Base-by-base conservation (phyloP, 2,888 invertebrate genomes). In the Harpalus rubripes region DNA sequence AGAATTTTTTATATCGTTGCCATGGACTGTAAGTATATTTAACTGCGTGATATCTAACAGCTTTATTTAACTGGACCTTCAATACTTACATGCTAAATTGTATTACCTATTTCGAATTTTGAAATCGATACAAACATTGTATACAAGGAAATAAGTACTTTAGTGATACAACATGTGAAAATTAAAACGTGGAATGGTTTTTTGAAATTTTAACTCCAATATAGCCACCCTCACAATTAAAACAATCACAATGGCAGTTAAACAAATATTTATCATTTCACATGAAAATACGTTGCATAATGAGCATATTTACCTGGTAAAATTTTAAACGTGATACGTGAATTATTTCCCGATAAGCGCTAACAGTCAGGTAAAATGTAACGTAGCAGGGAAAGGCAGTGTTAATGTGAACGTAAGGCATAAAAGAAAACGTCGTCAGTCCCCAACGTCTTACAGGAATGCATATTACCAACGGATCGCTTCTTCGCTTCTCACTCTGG, bases 391-490 rank as follows among this genome's bases (percentile, higher is more conserved):
- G 26, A 63, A 63, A 4, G 22, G 22, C 26, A 63, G 22, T 26
- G 63, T 22, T 22, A 22, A 26, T 22, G 26, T 10, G 18, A 16
- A 18, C 59, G 63, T 22, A 63, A 52, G 44, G 12, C 63, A 63
- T 63, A 63, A 63, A 63, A 63, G 63, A 63, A 63, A 63, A 63
- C 63, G 63, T 63, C 22, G 44, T 16, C 52, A 22, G 52, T 74
- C 52, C 74, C 52, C 52, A 22, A 26, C 44, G 74, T 74, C 44
- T 74, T 52, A 15, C 6, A 39, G 74, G 52, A 74, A 52, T 74
- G 32, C 76, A 41, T 61, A 83, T 83, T 76, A 81, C 44, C 16
- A 10, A 41, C 39, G 52, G 44, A 83, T 83, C 44, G 76, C 61
- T 83, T 74, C 82, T 39, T 39, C 16, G 44, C 44, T 52, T 52